phyloP scores from a whole-genome alignment of 2,113 vertebrate species.

The Tapirus terrestris region DNA sequence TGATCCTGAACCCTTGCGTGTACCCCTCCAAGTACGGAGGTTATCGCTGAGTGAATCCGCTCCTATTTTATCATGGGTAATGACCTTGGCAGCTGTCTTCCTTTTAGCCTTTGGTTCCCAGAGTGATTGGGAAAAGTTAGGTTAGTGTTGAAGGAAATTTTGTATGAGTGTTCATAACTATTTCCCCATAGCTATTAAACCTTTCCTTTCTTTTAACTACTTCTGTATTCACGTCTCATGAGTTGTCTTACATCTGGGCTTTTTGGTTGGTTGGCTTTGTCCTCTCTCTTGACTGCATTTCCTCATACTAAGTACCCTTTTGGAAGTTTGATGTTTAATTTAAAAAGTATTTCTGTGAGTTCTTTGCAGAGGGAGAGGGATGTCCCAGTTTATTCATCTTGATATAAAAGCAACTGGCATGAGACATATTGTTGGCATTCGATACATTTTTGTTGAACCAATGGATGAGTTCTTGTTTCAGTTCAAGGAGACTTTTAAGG shows the following conservation, averaged over 20 bases:
- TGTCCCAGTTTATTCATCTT: not conserved
- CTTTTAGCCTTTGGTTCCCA: not conserved
- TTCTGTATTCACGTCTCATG: not conserved
- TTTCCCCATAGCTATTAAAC: not conserved
- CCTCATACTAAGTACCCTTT: not conserved
- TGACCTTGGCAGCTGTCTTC: not conserved
- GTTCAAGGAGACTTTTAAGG: not conserved
- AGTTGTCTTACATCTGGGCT: not conserved
- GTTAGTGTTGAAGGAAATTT: not conserved
- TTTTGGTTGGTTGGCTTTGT: not conserved
- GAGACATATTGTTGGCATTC: not conserved
- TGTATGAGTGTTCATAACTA: not conserved
- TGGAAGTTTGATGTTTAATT: slow-evolving; percentile 5
- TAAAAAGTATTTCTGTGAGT: not conserved
- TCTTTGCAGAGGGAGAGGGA: not conserved
- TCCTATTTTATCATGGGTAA: not conserved
- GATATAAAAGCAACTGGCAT: not conserved
- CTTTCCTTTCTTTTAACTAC: not conserved
- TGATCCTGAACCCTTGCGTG: not conserved
- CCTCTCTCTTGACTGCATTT: not conserved
- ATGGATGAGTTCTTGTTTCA: not conserved
- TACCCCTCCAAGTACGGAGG: not conserved
- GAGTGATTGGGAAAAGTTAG: not conserved
- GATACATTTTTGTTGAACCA: not conserved
- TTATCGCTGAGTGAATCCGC: not conserved